Evolutionary conservation across 2,888 invertebrate species (phyloP).

Genomic region (Megastigmus dorsalis): DNA sequence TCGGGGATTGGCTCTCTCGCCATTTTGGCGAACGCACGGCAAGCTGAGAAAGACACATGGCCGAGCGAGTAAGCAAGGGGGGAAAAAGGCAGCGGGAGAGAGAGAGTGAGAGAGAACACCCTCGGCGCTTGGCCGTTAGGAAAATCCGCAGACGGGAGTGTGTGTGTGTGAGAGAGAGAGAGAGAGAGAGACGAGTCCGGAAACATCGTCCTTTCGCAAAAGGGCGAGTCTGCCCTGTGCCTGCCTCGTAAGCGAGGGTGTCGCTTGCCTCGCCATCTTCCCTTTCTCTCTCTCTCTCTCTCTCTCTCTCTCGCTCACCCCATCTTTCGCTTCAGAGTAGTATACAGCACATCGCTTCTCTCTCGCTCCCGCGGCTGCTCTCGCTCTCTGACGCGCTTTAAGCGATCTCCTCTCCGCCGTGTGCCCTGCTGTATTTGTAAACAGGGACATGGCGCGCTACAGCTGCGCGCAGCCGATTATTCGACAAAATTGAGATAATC

Average conservation of each 20-base stretch:
- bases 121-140: too few species aligned
- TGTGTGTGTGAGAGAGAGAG: not conserved
- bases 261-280: constrained; percentile 35
- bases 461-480: not conserved
- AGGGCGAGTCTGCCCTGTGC: not conserved
- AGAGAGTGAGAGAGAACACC: not conserved
- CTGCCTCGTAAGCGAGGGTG: constrained; percentile 32
- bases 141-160: too few species aligned
- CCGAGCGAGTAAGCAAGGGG: not conserved
- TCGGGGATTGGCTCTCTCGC: constrained; percentile 65
- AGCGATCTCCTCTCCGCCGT: constrained; percentile 5
- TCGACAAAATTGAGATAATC: constrained; percentile 32
- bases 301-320: not conserved
- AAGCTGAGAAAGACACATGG: constrained; percentile 47
- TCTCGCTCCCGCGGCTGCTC: not conserved
- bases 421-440: constrained; percentile 29
- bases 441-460: constrained; percentile 12
- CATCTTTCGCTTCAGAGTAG: not conserved
- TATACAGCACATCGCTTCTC: too few species aligned
- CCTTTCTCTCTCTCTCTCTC: constrained; percentile 3
- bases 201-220: constrained; percentile 40
- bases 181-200: constrained; percentile 27
- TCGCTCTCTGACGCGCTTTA: not conserved
- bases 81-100: constrained; percentile 14
- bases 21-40: constrained; percentile 70